These are phyloP conservation scores for Australoheros facetus DNA, from an alignment of 2,797 vertebrate species.

Conservation along the genomic window DNA sequence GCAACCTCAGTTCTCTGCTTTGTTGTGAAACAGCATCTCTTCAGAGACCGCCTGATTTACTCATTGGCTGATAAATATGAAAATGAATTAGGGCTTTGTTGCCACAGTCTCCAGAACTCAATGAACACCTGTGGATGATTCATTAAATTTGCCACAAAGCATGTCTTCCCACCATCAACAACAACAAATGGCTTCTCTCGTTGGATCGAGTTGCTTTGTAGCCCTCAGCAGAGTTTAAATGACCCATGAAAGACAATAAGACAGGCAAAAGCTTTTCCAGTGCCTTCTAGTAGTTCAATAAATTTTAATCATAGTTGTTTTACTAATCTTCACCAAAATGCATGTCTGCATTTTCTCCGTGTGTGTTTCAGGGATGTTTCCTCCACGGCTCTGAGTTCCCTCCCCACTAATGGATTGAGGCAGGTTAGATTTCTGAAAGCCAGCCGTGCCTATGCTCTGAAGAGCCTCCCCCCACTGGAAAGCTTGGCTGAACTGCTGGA, in stretches of 20 bases:
- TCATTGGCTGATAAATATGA: constrained; percentile 19
- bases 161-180: not conserved
- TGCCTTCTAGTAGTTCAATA: not conserved
- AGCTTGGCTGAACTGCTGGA: constrained; percentile 84
- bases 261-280: not conserved
- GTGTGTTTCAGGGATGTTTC: constrained; percentile 90
- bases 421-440: constrained; percentile 87
- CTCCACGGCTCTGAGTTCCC: constrained; percentile 85
- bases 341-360: constrained; percentile 7
- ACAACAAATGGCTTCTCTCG: not conserved
- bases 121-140: constrained; percentile 29
- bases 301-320: constrained; percentile 1
- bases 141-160: constrained; percentile 15
- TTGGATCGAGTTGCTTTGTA: constrained; percentile 6
- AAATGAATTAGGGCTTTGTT: constrained; percentile 29
- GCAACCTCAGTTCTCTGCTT: not conserved
- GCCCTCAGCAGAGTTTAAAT: constrained; percentile 17
- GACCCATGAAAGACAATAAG: constrained; percentile 1
- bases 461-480: constrained; percentile 90
- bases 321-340: constrained; percentile 2
- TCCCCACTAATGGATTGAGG: constrained; percentile 86
- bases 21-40: constrained; percentile 2
- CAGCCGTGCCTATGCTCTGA: constrained; percentile 85
- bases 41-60: constrained; percentile 9
- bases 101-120: not conserved